A percentile compares a stretch with the other conserved stretches of the same genome.
Evolutionary conservation across 2,797 vertebrate genomes (phyloP).

Genomic region (Amniataba percoides): DNA sequence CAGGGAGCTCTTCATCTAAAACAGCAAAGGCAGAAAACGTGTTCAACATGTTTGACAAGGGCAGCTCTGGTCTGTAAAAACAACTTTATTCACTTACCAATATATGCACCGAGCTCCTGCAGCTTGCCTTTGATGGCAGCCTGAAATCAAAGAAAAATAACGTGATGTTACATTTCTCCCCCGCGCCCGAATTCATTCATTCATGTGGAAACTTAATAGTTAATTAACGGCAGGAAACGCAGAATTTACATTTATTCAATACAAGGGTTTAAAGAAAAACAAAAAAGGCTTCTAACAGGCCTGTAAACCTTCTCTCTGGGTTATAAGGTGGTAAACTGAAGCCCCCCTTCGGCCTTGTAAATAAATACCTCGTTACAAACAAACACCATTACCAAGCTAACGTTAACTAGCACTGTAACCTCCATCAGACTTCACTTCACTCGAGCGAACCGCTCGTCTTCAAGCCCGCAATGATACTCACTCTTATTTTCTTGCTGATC

Average conservation of each 20-base stretch:
- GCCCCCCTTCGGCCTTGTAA: not conserved
- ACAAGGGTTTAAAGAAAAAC: no score
- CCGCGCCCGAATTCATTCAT: no score
- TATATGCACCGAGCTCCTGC: conserved; percentile 96
- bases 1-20: conserved; percentile 96
- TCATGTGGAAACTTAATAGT: no score
- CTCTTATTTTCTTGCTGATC: conserved; percentile 89
- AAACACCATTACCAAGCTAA: conserved; percentile 50
- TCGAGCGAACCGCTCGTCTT: accelerated
- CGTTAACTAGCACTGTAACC: conserved; percentile 8
- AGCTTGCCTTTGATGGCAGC: conserved; percentile 97
- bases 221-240: no score
- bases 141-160: conserved; percentile 74
- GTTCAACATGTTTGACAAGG: not conserved
- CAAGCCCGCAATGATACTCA: conserved; percentile 43
- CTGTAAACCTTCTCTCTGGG: accelerated
- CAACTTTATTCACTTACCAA: conserved; percentile 87
- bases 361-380: conserved; percentile 14
- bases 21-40: not conserved
- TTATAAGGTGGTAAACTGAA: no score
- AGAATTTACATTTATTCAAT: no score
- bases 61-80: not conserved
- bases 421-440: accelerated
- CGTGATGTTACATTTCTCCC: no score
- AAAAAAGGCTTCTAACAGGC: not conserved